phyloP scores from a whole-genome alignment of 1,140 invertebrate species.

The Drosophila asahinai region DNA sequence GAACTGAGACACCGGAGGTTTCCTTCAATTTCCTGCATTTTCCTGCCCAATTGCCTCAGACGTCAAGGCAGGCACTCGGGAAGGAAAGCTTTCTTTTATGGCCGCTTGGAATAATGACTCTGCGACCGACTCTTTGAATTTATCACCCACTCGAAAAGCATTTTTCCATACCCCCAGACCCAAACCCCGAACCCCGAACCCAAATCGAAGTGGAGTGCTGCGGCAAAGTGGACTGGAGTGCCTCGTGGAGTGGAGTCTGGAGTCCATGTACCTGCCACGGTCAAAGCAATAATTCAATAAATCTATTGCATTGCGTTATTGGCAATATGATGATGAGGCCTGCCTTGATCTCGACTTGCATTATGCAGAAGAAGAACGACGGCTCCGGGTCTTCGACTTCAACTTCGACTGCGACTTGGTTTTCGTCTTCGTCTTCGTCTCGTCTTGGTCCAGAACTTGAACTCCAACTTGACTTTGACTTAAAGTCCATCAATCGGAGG shows the following conservation, averaged over 20 bases:
- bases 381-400: slow-evolving; percentile 30
- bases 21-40: slow-evolving; percentile 49
- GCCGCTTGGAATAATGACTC: slow-evolving; percentile 69
- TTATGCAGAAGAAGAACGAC: slow-evolving; percentile 58
- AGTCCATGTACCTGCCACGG: slow-evolving; percentile 83
- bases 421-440: slow-evolving; percentile 58
- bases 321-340: slow-evolving; percentile 82
- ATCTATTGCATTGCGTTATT: slow-evolving; percentile 84
- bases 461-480: slow-evolving; percentile 83
- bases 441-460: slow-evolving; percentile 68
- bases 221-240: slow-evolving; percentile 33
- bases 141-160: slow-evolving; percentile 81
- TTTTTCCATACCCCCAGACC: slow-evolving; percentile 59
- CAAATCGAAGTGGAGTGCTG: slow-evolving; percentile 38
- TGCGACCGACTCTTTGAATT: slow-evolving; percentile 71
- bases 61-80: slow-evolving; percentile 52
- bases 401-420: slow-evolving; percentile 22
- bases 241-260: slow-evolving; percentile 56
- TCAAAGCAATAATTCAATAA: slow-evolving; percentile 84
- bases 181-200: slow-evolving; percentile 5
- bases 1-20: slow-evolving; percentile 45
- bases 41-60: slow-evolving; percentile 49
- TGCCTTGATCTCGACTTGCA: slow-evolving; percentile 49
- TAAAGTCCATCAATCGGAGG: slow-evolving; percentile 80
- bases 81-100: slow-evolving; percentile 82